Base-by-base conservation (phyloP, 2,888 invertebrate species). In the Dicyrtomina minuta region DNA sequence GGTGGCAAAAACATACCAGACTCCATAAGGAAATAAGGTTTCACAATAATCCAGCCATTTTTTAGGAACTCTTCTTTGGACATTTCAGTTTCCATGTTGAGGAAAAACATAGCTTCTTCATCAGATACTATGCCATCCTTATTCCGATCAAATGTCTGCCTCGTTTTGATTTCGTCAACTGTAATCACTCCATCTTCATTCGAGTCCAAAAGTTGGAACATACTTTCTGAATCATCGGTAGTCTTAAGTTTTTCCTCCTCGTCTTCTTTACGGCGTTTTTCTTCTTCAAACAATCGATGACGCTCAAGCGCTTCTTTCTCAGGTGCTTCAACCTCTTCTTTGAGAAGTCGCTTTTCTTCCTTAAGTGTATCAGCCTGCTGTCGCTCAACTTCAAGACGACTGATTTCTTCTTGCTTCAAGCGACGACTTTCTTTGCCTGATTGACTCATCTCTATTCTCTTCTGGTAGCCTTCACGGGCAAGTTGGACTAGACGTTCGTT, bases 51-150 rank as follows among this genome's bases (percentile, higher is more conserved):
- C 92, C 92, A 94, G n/a, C 89, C 88, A 20, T 85, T 82, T 10
- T 86, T 83, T 3, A 88, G 78, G 79, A 92, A 93, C 4, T 87
- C 85, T 64, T 90, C 88, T 70, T 87, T 82, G 78, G 88, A 86
- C 60, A 91, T 83, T 79, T 87, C 88, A 55, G 88, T 87, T 70
- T 86, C 85, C 70, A 75, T 76, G 53, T 89, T 88, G 51, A 81
- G 73, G 74, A 80, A 81, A 74, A 80, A 85, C 83, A 82, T 88
- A 0, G 92, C 90, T 84, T 98, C 97, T 70, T 95, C 95, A 26
- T 89, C 88, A 70, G 90, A 88, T 17, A 98, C 93, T 79, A 87
- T 87, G 10, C 96, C 96, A 84, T 96, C 90, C 72, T 88, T 88
- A 82, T 98, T 90, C 78, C 88, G 89, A 83, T 98, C 98, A 83